These are phyloP conservation scores for Takifugu bimaculatus DNA, from an alignment of 2,113 vertebrate genomes.

Conservation along the genomic window DNA sequence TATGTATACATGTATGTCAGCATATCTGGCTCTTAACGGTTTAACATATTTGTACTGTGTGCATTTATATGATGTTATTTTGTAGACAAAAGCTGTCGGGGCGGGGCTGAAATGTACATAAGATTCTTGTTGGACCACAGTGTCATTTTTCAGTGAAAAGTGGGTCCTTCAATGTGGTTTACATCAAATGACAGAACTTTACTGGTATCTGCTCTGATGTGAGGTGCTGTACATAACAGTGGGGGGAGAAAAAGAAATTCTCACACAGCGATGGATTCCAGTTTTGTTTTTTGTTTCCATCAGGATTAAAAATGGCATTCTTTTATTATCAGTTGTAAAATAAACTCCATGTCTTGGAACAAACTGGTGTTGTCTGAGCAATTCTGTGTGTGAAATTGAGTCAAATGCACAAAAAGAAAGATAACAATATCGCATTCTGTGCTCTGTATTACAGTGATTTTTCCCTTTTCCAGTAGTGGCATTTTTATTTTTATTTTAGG, in stretches of 20 bases:
- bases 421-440: neutral
- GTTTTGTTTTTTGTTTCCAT: slow-evolving; percentile 85
- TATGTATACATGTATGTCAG: slow-evolving; percentile 88
- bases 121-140: slow-evolving; percentile 88
- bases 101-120: slow-evolving; percentile 48
- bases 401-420: neutral
- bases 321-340: slow-evolving; percentile 79
- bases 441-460: neutral
- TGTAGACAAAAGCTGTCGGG: slow-evolving; percentile 81
- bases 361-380: slow-evolving; percentile 41
- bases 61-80: slow-evolving; percentile 99
- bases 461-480: neutral
- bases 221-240: slow-evolving; percentile 80
- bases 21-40: slow-evolving; percentile 93
- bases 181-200: slow-evolving; percentile 86
- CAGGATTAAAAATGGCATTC: slow-evolving; percentile 81
- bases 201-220: slow-evolving; percentile 87
- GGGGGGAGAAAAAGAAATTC: slow-evolving; percentile 80
- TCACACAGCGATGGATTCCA: slow-evolving; percentile 89
- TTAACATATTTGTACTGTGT: slow-evolving; percentile 98
- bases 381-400: slow-evolving; percentile 30
- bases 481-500: neutral
- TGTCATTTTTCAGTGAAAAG: slow-evolving; percentile 82
- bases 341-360: slow-evolving; percentile 73
- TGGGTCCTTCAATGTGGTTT: slow-evolving; percentile 93